Base-by-base conservation (phyloP, 2,888 invertebrate species). In the Labia minor region DNA sequence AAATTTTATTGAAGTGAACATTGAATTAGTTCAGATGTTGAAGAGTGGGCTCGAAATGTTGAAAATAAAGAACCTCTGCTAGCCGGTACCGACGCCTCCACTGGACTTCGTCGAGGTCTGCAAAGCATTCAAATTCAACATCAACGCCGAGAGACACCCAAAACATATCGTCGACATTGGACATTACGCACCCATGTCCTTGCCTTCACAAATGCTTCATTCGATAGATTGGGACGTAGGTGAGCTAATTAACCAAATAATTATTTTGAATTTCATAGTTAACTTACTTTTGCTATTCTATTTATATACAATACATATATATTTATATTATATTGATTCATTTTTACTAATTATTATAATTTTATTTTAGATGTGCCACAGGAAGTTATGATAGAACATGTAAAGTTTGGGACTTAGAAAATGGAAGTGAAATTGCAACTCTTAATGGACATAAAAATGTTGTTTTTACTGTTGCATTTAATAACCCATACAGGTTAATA, bases 351-450 rank as follows among this genome's bases (percentile, higher is more conserved):
- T 69, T 61, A 61, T 65, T 67, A 20, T 6, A 63, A 62, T 63
- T 65, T 6, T 19, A 65, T 71, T 72, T 49, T 73, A 89, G 88
- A 74, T 90, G 89, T 76, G 78, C 90, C 69, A 87, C 91, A 1
- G 90, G 90, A 71, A 91, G 91, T 77, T 92, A 91, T 76, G 92
- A 92, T 76, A 81, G 91, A 71, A 90, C 90, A 18, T 91, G 91
- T 77, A 88, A 89, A 76, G 81, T 92, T 67, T 90, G 90, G 86
- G 83, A 88, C 76, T 86, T 89, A 69, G 84, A 85, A 69, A 80
- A 82, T 11, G 89, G 89, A 61, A 81, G 80, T 69, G 88, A 89
- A 75, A 77, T 87, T 72, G 82, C 83, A 74, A 84, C 86, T 4
- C 81, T 92, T 37, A 78, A 82, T 33, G 90, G 90, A 18, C 92